Conservation (phyloP, 2,797 vertebrate genomes). For the Nothura maculosa region DNA sequence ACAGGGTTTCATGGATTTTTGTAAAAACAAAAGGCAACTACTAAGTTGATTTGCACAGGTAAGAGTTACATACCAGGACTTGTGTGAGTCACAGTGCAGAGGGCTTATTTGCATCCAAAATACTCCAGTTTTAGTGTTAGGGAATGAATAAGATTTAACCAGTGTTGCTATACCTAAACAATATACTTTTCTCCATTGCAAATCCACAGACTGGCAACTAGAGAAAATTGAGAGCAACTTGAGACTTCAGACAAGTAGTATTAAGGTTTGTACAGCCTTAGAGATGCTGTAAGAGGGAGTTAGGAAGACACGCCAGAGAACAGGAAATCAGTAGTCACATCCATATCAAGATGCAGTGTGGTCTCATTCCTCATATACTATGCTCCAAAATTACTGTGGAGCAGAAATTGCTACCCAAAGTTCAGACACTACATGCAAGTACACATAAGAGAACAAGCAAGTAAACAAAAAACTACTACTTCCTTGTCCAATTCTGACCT, state of each 20-base stretch:
- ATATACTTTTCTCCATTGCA: not conserved
- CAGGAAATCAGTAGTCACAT: accelerated
- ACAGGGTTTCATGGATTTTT: not conserved
- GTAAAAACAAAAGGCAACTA: not conserved
- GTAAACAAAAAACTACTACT: not conserved
- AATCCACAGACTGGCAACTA: not conserved
- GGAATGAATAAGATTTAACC: too few relatives aligned
- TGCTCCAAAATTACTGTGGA: not conserved
- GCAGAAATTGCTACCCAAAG: not conserved
- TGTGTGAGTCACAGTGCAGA: not conserved
- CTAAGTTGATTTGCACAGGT: accelerated
- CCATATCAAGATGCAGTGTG: accelerated
- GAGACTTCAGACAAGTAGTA: not conserved
- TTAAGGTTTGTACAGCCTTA: not conserved
- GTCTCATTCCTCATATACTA: not conserved
- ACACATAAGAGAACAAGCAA: not conserved
- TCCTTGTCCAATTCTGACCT: not conserved
- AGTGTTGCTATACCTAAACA: not conserved
- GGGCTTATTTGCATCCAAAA: not conserved
- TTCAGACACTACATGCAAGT: not conserved
- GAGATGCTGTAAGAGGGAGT: not conserved
- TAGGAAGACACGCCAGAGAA: accelerated
- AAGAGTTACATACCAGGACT: not conserved
- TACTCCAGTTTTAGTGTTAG: too few relatives aligned
- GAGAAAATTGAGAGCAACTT: too few relatives aligned